Percentiles rank a stretch among this genome's conserved stretches.
phyloP scores from a whole-genome alignment of 2,113 vertebrate species.

The Lutjanus erythropterus region DNA sequence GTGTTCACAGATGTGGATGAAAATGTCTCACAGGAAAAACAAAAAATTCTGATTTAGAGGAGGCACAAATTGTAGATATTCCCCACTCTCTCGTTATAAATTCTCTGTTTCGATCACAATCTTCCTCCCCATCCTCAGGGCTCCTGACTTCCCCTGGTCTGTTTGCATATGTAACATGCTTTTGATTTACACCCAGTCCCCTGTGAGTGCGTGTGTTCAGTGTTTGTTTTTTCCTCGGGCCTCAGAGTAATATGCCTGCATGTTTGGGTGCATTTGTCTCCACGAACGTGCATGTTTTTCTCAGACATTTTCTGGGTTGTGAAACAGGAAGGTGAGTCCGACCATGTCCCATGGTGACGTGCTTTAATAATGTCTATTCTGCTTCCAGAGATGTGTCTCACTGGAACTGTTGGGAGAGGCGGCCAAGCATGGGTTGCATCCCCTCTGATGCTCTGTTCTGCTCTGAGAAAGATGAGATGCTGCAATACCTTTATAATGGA shows the following conservation, averaged over 20 bases:
- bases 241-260: slow-evolving; percentile 32
- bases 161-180: slow-evolving; percentile 64
- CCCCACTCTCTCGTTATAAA: slow-evolving; percentile 57
- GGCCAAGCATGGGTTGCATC: slow-evolving; percentile 46
- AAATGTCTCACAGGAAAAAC: slow-evolving; percentile 38
- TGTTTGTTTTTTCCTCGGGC: slow-evolving; percentile 52
- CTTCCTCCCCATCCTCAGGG: slow-evolving; percentile 58
- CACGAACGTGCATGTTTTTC: slow-evolving; percentile 49
- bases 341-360: slow-evolving; percentile 51
- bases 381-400: slow-evolving; percentile 71
- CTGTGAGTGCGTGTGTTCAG: slow-evolving; percentile 27
- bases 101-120: slow-evolving; percentile 51
- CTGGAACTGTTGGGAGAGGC: slow-evolving; percentile 51
- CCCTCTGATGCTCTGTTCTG: slow-evolving; percentile 29
- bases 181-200: slow-evolving; percentile 70
- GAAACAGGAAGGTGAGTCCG: slow-evolving; percentile 71
- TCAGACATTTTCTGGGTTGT: slow-evolving; percentile 49
- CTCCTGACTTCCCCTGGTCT: slow-evolving; percentile 58
- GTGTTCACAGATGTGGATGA: slow-evolving; percentile 33
- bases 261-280: slow-evolving; percentile 47
- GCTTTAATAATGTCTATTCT: slow-evolving; percentile 57
- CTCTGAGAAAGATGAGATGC: slow-evolving; percentile 65
- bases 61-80: slow-evolving; percentile 48
- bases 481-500: slow-evolving; percentile 71
- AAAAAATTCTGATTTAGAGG: slow-evolving; percentile 36